Base-by-base conservation (phyloP, 2,888 invertebrate species). In the Margaritifera margaritifera region DNA sequence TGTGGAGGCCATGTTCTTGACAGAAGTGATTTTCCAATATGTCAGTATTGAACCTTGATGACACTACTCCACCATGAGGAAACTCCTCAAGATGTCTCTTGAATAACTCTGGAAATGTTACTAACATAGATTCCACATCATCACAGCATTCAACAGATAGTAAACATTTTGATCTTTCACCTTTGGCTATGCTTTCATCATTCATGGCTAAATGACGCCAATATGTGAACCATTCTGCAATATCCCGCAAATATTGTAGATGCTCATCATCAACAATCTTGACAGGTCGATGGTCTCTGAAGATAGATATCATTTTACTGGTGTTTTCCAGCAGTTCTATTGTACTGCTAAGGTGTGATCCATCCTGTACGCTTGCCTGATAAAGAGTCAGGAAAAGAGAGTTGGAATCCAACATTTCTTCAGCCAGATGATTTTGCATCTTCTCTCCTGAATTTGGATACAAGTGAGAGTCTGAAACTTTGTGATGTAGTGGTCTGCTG, bases 11-110 rank as follows among this genome's bases (percentile, higher is more conserved):
- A 24, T 66, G 51, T 42, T 66, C 62, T 66, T 70, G 70, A 42
- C 66, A 66, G 52, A 70, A 70, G 4, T 25, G 56, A 19, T 66
- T 70, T 53, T 70, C 70, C 1, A 70, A 31, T 8, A 66, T 51
- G 54, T 62, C 70, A 18, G 66, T 66, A 42, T 70, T 70, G 18
- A 70, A n/a, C n/a, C n/a, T n/a, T n/a, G n/a, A n/a, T n/a, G n/a
- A n/a, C n/a, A n/a, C n/a, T n/a, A n/a, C n/a, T n/a, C n/a, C n/a
- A n/a, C n/a, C n/a, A n/a, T n/a, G n/a, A n/a, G n/a, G n/a, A n/a
- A n/a, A n/a, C n/a, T 31, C 50, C 22, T 6, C 15, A 4, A 66
- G 8, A 5, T 55, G 20, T 42, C 25, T 3, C n/a, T 61, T n/a
- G 51, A 56, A 64, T 19, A 64, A 24, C 22, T 61, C 54, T 2